phyloP scores from a whole-genome alignment of 2,888 invertebrate species.

The Azorinus chamasolen region DNA sequence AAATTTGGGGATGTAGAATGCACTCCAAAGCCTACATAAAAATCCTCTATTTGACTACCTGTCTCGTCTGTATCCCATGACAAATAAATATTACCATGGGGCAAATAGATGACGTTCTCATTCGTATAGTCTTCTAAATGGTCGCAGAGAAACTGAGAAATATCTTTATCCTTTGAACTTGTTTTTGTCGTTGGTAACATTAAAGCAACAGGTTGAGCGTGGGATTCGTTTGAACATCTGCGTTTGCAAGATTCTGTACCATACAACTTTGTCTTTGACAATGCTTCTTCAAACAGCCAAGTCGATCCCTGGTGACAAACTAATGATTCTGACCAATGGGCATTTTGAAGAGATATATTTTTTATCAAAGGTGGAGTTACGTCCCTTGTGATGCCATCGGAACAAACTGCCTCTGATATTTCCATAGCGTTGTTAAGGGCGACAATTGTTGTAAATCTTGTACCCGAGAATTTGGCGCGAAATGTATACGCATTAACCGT shows the following conservation, averaged over 20 bases:
- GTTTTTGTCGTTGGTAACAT: no score
- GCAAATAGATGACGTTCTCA: constrained; percentile 45
- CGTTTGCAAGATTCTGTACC: not conserved
- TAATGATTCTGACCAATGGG: constrained; percentile 29
- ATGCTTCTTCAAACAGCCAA: constrained; percentile 3
- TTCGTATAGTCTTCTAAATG: constrained; percentile 12
- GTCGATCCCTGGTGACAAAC: constrained; percentile 8
- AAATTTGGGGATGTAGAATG: constrained; percentile 51
- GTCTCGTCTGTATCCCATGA: constrained; percentile 49
- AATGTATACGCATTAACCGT: constrained; percentile 12
- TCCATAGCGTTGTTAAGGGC: constrained; percentile 75
- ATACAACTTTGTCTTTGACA: constrained; percentile 8
- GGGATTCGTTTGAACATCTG: not conserved
- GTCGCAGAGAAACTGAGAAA: constrained; percentile 39
- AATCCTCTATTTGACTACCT: constrained; percentile 60
- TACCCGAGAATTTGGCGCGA: constrained; percentile 43
- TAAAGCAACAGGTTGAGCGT: no score
- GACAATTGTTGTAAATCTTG: constrained; percentile 66
- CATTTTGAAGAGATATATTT: constrained; percentile 49
- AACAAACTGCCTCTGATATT: constrained; percentile 71
- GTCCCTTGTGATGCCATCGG: constrained; percentile 69
- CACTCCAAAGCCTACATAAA: constrained; percentile 61
- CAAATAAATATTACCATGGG: constrained; percentile 57
- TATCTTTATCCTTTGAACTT: constrained; percentile 17
- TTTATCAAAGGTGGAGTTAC: constrained; percentile 33